These are phyloP conservation scores for Ypsolopha sequella DNA, from an alignment of 2,888 invertebrate species.

Conservation along the genomic window DNA sequence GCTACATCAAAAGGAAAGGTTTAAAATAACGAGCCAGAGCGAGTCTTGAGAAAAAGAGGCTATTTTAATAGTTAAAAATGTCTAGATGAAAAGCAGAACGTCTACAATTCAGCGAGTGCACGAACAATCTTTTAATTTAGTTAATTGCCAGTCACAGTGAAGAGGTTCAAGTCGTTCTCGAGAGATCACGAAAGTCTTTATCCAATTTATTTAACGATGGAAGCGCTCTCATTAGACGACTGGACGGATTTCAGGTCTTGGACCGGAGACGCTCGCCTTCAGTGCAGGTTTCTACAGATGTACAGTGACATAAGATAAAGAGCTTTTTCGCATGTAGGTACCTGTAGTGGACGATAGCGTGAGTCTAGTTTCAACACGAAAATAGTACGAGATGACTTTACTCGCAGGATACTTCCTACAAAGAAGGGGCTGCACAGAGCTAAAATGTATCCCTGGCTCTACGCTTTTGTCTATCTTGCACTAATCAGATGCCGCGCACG, in stretches of 20 bases:
- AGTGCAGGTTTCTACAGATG: no score
- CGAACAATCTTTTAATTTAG: slow-evolving; percentile 68
- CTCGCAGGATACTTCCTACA: no score
- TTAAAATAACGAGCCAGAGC: slow-evolving; percentile 16
- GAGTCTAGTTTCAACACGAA: no score
- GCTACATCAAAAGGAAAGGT: slow-evolving; percentile 4
- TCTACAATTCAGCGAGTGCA: slow-evolving; percentile 45
- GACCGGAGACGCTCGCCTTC: background rate
- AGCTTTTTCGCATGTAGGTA: no score
- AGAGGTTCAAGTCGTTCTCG: slow-evolving; percentile 64
- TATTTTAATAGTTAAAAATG: slow-evolving; percentile 22
- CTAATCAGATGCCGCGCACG: no score
- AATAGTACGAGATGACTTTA: no score
- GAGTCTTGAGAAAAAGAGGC: slow-evolving; percentile 13
- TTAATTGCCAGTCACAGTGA: slow-evolving; percentile 66
- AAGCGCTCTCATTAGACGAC: slow-evolving; percentile 55
- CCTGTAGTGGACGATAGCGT: no score
- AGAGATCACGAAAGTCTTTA: slow-evolving; percentile 69
- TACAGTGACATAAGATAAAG: no score
- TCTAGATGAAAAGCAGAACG: slow-evolving; percentile 31
- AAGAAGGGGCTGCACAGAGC: no score
- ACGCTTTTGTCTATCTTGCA: no score
- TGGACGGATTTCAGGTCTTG: slow-evolving; percentile 1
- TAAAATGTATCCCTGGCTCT: no score
- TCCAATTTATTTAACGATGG: slow-evolving; percentile 70